Percentiles rank a stretch among this genome's conserved stretches.
These are phyloP conservation scores for Sitobion miscanthi DNA, from an alignment of 1,140 invertebrate species.

Conservation along the genomic window DNA sequence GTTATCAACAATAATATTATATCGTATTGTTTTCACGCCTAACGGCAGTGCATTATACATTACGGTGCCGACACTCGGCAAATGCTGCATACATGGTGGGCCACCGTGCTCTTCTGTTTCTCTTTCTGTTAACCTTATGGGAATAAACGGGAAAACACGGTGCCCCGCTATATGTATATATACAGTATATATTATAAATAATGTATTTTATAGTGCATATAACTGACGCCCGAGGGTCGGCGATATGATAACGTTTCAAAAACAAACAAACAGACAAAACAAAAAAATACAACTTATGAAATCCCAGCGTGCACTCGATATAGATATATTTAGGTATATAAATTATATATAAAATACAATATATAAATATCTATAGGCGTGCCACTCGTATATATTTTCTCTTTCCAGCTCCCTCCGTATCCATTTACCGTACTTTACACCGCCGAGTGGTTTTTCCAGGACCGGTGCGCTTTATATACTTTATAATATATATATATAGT, in stretches of 20 bases:
- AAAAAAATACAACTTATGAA: neutral
- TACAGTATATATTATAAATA: neutral
- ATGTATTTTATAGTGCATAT: neutral
- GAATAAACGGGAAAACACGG: neutral
- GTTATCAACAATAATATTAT: neutral
- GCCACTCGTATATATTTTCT: neutral
- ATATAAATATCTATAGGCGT: neutral
- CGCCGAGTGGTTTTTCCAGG: neutral
- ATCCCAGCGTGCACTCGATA: neutral
- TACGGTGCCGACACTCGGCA: neutral
- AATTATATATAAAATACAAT: neutral
- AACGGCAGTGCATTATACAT: neutral
- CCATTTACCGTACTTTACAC: slow-evolving; percentile 7
- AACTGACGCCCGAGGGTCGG: neutral
- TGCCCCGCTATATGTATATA: neutral
- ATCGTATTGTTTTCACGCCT: neutral
- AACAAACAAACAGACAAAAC: neutral
- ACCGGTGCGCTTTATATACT: neutral
- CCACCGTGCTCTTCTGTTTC: neutral
- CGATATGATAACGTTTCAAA: slow-evolving; percentile 14
- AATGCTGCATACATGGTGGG: neutral
- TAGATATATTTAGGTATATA: neutral
- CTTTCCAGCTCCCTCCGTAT: neutral
- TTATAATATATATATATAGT: neutral
- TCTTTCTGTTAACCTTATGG: neutral